These are phyloP conservation scores for Trichonephila inaurata DNA, from an alignment of 1,140 invertebrate species.

Conservation along the genomic window DNA sequence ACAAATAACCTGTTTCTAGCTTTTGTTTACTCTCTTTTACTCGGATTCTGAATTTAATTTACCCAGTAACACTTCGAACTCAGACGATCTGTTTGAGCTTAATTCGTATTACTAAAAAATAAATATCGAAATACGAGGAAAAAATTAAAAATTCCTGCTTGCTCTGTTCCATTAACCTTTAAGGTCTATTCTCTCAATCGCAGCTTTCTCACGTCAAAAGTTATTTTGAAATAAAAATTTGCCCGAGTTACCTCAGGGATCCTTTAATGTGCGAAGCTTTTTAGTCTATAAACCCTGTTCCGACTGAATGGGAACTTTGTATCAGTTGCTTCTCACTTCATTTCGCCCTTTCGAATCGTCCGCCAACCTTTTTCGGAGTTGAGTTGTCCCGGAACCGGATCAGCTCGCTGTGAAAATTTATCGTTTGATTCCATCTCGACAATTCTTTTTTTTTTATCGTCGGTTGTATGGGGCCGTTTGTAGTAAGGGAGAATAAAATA, in stretches of 20 bases:
- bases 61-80: conserved; percentile 1
- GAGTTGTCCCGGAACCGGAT: conserved; percentile 24
- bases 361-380: background rate
- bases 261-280: background rate
- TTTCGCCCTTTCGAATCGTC: background rate
- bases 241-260: background rate
- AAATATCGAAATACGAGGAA: too few species aligned
- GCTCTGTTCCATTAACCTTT: background rate
- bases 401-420: background rate
- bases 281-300: background rate
- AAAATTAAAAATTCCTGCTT: background rate
- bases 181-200: too few species aligned
- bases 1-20: too few species aligned
- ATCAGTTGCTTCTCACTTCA: too few species aligned
- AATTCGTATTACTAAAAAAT: background rate
- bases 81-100: background rate
- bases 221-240: background rate
- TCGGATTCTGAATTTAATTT: background rate
- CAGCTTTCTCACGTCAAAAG: background rate
- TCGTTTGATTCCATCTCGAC: background rate
- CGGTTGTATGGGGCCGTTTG: background rate
- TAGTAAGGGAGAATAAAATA: background rate
- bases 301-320: background rate
- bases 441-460: background rate
- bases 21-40: too few species aligned